phyloP scores from a whole-genome alignment of 35 echinoderm and acorn worm genomes.

The Patiria miniata region DNA sequence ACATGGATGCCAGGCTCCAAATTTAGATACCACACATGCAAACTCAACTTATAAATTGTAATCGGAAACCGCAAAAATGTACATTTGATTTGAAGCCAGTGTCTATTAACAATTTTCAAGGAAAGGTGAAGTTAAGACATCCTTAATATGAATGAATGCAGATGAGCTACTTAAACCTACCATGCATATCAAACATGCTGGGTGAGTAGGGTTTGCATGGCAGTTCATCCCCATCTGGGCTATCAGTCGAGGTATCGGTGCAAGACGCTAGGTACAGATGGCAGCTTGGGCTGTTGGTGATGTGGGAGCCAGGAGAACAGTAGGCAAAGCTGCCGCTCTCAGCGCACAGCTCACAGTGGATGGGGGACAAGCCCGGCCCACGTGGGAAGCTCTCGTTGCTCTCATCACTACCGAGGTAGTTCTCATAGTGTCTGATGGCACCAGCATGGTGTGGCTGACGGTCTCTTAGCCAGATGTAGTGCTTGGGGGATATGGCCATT shows the following conservation, averaged over 20 bases:
- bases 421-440: slow-evolving; percentile 64
- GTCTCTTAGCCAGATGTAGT: slow-evolving; percentile 82
- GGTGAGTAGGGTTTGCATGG: neutral
- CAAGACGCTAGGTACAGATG: slow-evolving; percentile 86
- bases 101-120: no score
- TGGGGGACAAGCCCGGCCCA: slow-evolving; percentile 70
- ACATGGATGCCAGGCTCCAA: no score
- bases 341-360: slow-evolving; percentile 70
- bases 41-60: no score
- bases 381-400: slow-evolving; percentile 63
- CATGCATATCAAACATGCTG: slow-evolving; percentile 43
- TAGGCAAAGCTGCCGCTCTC: slow-evolving; percentile 61
- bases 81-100: no score
- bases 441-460: slow-evolving; percentile 74
- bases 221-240: neutral
- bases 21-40: no score
- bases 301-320: slow-evolving; percentile 6
- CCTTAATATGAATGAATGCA: no score
- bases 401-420: slow-evolving; percentile 24
- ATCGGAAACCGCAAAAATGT: no score
- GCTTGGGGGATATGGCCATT: slow-evolving; percentile 79
- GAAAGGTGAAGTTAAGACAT: no score
- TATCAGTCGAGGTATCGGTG: slow-evolving; percentile 88
- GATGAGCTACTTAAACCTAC: neutral
- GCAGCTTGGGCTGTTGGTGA: slow-evolving; percentile 58